These are phyloP conservation scores for Nemoura dubitans DNA, from an alignment of 2,888 invertebrate species.

Conservation along the genomic window DNA sequence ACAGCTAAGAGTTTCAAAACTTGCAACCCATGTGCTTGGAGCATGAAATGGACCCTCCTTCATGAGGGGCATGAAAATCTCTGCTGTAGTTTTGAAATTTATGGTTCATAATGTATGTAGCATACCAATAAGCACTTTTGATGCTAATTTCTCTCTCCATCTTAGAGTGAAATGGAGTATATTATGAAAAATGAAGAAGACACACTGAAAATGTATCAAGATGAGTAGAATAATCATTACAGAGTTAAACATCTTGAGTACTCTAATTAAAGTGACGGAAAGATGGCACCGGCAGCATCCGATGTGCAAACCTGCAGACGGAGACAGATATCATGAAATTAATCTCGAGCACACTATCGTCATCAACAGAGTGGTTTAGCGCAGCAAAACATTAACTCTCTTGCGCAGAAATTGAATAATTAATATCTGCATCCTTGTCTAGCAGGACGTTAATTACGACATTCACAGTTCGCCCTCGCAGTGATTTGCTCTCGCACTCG, in stretches of 20 bases:
- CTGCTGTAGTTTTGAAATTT: too few relatives aligned
- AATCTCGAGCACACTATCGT: background rate
- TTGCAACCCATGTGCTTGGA: too few relatives aligned
- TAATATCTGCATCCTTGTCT: background rate
- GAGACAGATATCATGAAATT: background rate
- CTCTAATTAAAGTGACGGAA: background rate
- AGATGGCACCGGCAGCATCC: background rate
- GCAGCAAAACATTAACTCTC: background rate
- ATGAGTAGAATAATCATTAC: background rate
- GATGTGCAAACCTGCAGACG: background rate
- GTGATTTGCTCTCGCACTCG: background rate
- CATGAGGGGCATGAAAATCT: too few relatives aligned
- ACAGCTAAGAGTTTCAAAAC: too few relatives aligned
- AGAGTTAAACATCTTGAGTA: background rate
- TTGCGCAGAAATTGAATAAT: background rate
- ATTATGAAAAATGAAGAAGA: background rate
- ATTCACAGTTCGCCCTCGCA: background rate
- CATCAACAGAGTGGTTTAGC: background rate
- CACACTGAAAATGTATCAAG: background rate
- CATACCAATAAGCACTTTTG: too few relatives aligned
- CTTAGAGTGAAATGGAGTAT: too few relatives aligned
- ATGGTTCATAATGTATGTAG: too few relatives aligned
- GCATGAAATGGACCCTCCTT: too few relatives aligned
- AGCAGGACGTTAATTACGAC: background rate
- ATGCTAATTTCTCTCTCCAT: too few relatives aligned